A percentile compares a stretch with the other conserved stretches of the same genome.
Evolutionary conservation across 2,797 vertebrate genomes (phyloP).

Genomic region (Poeciliopsis gracilis): DNA sequence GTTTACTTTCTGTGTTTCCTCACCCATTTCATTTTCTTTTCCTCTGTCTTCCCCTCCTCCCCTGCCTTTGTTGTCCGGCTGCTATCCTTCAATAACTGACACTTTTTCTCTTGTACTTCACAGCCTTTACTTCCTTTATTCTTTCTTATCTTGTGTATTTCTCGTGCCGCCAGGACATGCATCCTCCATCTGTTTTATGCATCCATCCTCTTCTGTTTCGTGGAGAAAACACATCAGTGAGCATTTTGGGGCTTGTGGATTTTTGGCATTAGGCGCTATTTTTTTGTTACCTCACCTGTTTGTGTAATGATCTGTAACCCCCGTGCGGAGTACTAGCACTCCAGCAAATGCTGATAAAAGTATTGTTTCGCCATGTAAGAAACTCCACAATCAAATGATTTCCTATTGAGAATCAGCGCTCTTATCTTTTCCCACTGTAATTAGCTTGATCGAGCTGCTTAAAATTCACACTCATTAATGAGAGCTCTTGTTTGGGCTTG

Average conservation of each 20-base stretch:
- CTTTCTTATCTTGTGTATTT: conserved; percentile 10
- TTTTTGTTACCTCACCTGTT: conserved; percentile 37
- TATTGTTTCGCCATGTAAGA: conserved; percentile 19
- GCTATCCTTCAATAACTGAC: conserved; percentile 10
- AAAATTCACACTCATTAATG: conserved; percentile 42
- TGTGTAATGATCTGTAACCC: conserved; percentile 38
- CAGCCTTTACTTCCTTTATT: conserved; percentile 7
- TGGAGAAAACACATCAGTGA: conserved; percentile 44
- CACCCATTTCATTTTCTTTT: conserved; percentile 6
- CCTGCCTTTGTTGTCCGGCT: conserved; percentile 3
- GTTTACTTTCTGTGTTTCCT: conserved; percentile 14
- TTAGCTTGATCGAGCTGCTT: conserved; percentile 38
- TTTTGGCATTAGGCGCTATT: conserved; percentile 45
- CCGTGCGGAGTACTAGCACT: conserved; percentile 24
- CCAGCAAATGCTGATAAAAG: conserved; percentile 32
- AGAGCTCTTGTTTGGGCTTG: conserved; percentile 24
- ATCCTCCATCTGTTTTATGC: conserved; percentile 74
- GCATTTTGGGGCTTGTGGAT: conserved; percentile 56
- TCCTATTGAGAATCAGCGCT: conserved; percentile 15
- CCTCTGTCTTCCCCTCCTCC: not conserved
- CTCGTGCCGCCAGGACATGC: conserved; percentile 29
- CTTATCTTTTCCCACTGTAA: conserved; percentile 9
- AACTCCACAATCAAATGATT: conserved; percentile 3
- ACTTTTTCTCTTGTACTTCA: not conserved
- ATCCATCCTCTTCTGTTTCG: conserved; percentile 46